phyloP scores from a whole-genome alignment of 2,113 vertebrate genomes.

The Pyrgilauda ruficollis region DNA sequence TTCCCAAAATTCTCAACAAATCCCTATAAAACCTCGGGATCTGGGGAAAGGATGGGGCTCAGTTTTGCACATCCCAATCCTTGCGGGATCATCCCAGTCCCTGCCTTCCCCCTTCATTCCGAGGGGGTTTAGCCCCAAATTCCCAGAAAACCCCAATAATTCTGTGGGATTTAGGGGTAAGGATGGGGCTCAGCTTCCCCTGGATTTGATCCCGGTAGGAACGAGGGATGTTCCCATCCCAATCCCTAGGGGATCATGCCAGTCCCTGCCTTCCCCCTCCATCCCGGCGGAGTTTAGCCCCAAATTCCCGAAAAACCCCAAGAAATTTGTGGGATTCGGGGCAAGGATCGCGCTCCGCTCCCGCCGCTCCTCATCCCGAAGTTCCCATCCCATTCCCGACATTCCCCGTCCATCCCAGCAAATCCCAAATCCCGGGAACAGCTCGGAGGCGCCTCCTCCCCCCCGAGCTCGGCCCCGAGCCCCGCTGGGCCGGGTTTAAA shows the following conservation, averaged over 20 bases:
- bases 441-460: background rate
- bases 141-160: no score
- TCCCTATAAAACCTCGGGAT: background rate
- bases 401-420: background rate
- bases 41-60: background rate
- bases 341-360: rapidly evolving
- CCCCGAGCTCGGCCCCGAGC: background rate
- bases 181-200: background rate
- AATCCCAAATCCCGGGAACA: background rate
- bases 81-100: no score
- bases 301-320: background rate
- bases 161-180: background rate
- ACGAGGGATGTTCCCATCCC: background rate
- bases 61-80: background rate
- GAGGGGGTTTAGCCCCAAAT: no score
- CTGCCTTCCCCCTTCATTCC: no score
- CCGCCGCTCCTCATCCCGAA: background rate
- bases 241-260: background rate
- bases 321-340: background rate
- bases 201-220: background rate
- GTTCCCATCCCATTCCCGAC: background rate
- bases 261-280: background rate
- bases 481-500: background rate
- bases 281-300: rapidly evolving
- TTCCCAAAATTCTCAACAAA: background rate